phyloP scores from a whole-genome alignment of 2,888 invertebrate species.

The Andrena flavipes region DNA sequence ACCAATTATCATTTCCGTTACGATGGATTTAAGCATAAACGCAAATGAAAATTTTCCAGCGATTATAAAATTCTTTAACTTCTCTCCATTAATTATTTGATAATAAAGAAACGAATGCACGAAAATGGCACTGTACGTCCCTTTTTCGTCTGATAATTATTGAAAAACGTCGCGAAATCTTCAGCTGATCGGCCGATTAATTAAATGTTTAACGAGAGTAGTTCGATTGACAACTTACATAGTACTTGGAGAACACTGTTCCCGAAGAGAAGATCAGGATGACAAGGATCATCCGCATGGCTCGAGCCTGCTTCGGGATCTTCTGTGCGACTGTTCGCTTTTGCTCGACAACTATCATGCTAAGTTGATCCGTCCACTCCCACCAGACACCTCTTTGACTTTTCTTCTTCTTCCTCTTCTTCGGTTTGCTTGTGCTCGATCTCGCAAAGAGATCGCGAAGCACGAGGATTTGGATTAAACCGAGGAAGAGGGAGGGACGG shows the following conservation, averaged over 20 bases:
- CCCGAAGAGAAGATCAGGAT: slow-evolving; percentile 67
- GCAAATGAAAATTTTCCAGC: not conserved
- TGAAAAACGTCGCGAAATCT: too few relatives aligned
- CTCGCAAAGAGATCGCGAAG: slow-evolving; percentile 48
- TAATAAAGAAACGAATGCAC: not conserved
- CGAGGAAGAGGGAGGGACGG: slow-evolving; percentile 42
- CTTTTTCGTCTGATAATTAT: too few relatives aligned
- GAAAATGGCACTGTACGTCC: not conserved
- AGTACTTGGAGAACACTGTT: slow-evolving; percentile 64
- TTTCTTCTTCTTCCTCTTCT: slow-evolving; percentile 59
- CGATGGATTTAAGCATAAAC: not conserved
- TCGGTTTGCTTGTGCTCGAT: slow-evolving; percentile 44
- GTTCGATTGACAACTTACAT: slow-evolving; percentile 70
- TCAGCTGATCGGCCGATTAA: not conserved
- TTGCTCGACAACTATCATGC: slow-evolving; percentile 47
- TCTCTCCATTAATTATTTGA: not conserved
- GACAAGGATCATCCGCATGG: slow-evolving; percentile 72
- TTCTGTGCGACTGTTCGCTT: slow-evolving; percentile 71
- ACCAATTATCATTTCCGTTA: not conserved
- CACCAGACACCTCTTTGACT: slow-evolving; percentile 51
- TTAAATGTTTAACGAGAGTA: not conserved
- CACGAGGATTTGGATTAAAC: slow-evolving; percentile 42
- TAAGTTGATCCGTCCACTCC: slow-evolving; percentile 55
- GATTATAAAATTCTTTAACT: not conserved
- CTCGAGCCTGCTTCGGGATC: slow-evolving; percentile 68